These are phyloP conservation scores for Apotomis turbidana DNA, from an alignment of 2,888 invertebrate species.

Conservation along the genomic window DNA sequence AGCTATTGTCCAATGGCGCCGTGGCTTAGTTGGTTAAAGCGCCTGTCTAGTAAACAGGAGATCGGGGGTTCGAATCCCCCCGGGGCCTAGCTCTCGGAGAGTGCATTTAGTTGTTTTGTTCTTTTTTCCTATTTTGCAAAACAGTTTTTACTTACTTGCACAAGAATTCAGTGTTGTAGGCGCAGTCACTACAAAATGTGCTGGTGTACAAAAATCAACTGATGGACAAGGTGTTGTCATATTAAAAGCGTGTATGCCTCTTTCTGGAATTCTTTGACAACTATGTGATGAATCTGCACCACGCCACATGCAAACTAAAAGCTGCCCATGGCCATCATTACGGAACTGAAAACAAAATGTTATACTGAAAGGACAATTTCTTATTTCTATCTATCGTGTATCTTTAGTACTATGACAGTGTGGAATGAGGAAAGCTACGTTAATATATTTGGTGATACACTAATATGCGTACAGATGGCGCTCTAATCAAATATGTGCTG, in stretches of 20 bases:
- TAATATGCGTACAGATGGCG: conserved; percentile 20
- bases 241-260: conserved; percentile 74
- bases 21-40: conserved; percentile 85
- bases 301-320: conserved; percentile 85
- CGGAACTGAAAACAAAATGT: conserved; percentile 69
- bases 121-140: conserved; percentile 36
- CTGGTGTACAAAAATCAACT: conserved; percentile 78
- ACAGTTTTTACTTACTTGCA: conserved; percentile 79
- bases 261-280: conserved; percentile 77
- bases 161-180: conserved; percentile 81
- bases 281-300: conserved; percentile 70
- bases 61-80: conserved; percentile 84
- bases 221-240: conserved; percentile 77
- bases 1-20: conserved; percentile 61
- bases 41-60: conserved; percentile 84
- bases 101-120: conserved; percentile 37
- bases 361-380: not conserved
- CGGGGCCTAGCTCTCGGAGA: conserved; percentile 69
- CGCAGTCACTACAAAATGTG: conserved; percentile 80
- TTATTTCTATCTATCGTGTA: conserved; percentile 5
- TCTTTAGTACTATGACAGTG: not conserved
- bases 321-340: conserved; percentile 78
- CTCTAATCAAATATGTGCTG: conserved; percentile 6
- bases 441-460: not conserved
- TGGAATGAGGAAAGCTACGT: not conserved